Percentiles rank a stretch among this genome's conserved stretches.
Conservation (phyloP, 2,797 vertebrate genomes). For the Sebastes nivosus region DNA sequence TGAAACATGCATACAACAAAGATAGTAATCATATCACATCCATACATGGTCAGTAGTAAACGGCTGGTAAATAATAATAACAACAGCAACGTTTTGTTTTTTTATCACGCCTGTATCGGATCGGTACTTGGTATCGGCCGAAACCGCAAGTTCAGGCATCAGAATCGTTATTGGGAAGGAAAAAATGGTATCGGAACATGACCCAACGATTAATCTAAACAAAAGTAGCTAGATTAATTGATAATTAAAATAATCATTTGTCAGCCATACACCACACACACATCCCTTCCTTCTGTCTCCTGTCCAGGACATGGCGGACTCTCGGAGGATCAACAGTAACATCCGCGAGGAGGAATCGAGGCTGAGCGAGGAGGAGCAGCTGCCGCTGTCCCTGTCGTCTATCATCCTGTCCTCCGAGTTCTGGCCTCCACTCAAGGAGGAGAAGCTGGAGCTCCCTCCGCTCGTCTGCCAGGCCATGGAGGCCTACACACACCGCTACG, state of each 20-base stretch:
- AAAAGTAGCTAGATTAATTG: too few species aligned
- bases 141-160: too few species aligned
- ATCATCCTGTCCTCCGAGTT: slow-evolving; percentile 97
- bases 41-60: too few species aligned
- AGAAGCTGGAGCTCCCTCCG: slow-evolving; percentile 94
- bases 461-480: slow-evolving; percentile 90
- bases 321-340: slow-evolving; percentile 94
- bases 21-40: too few species aligned
- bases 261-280: not conserved
- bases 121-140: too few species aligned
- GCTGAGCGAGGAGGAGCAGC: slow-evolving; percentile 87
- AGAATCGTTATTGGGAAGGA: too few species aligned
- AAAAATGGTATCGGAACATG: too few species aligned
- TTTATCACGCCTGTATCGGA: fast-evolving
- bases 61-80: too few species aligned
- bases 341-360: slow-evolving; percentile 93
- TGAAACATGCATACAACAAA: too few species aligned
- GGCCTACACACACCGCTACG: slow-evolving; percentile 93
- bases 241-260: too few species aligned
- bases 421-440: slow-evolving; percentile 96
- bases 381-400: slow-evolving; percentile 87
- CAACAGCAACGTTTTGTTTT: too few species aligned
- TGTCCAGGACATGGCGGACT: slow-evolving; percentile 96
- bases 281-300: not conserved
- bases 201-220: too few species aligned